phyloP scores from a whole-genome alignment of 2,113 vertebrate genomes.

The Struthidea cinerea region DNA sequence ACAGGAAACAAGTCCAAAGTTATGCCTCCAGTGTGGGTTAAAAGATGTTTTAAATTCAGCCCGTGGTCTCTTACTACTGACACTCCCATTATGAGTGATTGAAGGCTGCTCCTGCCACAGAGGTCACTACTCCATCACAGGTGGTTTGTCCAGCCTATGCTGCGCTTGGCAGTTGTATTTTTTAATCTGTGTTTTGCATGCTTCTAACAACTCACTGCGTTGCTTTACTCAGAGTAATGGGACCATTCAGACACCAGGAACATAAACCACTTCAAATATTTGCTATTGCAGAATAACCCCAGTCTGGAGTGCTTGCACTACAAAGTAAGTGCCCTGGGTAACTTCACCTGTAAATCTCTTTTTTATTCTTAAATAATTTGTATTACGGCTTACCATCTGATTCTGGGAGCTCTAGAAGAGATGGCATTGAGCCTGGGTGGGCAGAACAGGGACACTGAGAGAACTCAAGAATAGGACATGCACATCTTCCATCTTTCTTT shows the following conservation, averaged over 20 bases:
- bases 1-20: not conserved
- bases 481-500: not conserved
- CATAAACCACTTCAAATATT: not conserved
- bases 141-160: not conserved
- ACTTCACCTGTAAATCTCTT: not conserved
- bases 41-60: not conserved
- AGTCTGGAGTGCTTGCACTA: not conserved
- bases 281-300: not conserved
- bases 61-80: not conserved
- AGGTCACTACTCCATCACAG: accelerated
- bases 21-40: not conserved
- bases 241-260: not conserved
- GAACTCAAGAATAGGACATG: not conserved
- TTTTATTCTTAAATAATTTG: not conserved
- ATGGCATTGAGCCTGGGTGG: not conserved
- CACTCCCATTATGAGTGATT: not conserved
- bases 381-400: not conserved
- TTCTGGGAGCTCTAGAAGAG: not conserved
- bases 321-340: not conserved
- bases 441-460: not conserved
- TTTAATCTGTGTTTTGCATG: not conserved
- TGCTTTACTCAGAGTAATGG: not conserved
- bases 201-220: not conserved
- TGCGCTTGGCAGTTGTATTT: not conserved
- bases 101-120: not conserved